phyloP scores from a whole-genome alignment of 2,113 vertebrate species.

The Onychostruthus taczanowskii region DNA sequence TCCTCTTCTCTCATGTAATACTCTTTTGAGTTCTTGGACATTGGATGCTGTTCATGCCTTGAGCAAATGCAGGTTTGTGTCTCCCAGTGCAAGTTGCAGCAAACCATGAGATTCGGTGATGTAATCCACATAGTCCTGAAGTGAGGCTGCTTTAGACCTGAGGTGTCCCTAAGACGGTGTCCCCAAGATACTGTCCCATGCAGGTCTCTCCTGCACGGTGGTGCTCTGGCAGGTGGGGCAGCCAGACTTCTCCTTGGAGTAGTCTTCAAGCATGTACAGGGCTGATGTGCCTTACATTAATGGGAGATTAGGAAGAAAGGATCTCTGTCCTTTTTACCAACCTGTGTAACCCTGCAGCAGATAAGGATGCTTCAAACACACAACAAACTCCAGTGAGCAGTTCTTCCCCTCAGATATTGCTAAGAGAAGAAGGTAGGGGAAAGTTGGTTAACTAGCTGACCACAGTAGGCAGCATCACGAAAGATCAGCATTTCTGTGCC shows the following conservation, averaged over 20 bases:
- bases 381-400: neutral
- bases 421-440: neutral
- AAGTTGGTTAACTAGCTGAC: neutral
- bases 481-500: neutral
- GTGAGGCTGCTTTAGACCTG: neutral
- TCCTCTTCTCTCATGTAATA: neutral
- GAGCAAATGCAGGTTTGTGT: neutral
- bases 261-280: fast-evolving
- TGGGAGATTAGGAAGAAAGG: neutral
- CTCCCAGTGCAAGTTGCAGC: neutral
- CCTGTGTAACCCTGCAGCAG: neutral
- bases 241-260: neutral
- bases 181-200: neutral
- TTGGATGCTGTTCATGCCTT: neutral
- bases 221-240: neutral
- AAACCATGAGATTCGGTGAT: neutral
- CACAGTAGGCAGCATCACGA: neutral
- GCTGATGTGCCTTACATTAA: neutral
- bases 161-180: neutral
- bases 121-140: neutral
- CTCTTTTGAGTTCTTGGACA: neutral
- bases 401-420: neutral
- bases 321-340: neutral
- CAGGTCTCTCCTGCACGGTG: too few species aligned
- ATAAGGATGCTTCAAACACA: neutral